A percentile compares a stretch with the other conserved stretches of the same genome.
Conservation (phyloP, 1,140 invertebrate species). For the Euwallacea similis region DNA sequence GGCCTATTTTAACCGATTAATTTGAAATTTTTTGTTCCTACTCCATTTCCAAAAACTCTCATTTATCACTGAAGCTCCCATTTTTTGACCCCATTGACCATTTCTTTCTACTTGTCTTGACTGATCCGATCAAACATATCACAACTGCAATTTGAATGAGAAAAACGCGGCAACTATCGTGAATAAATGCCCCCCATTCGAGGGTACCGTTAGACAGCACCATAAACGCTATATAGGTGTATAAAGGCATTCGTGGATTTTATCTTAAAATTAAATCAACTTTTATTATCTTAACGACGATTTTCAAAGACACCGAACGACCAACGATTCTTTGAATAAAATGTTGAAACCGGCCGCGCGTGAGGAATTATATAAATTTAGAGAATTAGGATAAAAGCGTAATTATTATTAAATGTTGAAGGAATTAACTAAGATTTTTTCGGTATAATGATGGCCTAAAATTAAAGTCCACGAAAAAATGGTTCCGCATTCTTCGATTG, state of each 20-base stretch:
- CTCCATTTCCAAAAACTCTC: no score
- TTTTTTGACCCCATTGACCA: no score
- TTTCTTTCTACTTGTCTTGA: no score
- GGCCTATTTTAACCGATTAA: no score
- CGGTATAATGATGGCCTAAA: no score
- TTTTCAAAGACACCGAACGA: constrained; percentile 17
- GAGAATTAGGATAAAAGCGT: constrained; percentile 4
- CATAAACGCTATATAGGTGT: constrained; percentile 3
- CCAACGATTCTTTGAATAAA: constrained; percentile 5
- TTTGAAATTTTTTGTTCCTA: no score
- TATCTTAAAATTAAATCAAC: constrained; percentile 17
- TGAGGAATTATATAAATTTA: constrained; percentile 15
- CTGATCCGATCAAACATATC: no score
- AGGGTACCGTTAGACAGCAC: constrained; percentile 10
- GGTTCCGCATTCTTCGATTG: no score
- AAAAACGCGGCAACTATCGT: constrained; percentile 6
- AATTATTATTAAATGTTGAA: no score
- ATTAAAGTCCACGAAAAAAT: background rate
- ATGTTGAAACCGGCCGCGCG: background rate
- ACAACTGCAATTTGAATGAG: background rate
- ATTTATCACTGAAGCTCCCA: no score
- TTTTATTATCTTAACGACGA: constrained; percentile 18
- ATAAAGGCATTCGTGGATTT: constrained; percentile 13
- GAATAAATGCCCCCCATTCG: constrained; percentile 5
- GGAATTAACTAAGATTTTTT: no score